Evolutionary conservation across 2,797 vertebrate genomes (phyloP), one percentile per base, ranked within the genome.

Genomic region (Aeoliscus strigatus): DNA sequence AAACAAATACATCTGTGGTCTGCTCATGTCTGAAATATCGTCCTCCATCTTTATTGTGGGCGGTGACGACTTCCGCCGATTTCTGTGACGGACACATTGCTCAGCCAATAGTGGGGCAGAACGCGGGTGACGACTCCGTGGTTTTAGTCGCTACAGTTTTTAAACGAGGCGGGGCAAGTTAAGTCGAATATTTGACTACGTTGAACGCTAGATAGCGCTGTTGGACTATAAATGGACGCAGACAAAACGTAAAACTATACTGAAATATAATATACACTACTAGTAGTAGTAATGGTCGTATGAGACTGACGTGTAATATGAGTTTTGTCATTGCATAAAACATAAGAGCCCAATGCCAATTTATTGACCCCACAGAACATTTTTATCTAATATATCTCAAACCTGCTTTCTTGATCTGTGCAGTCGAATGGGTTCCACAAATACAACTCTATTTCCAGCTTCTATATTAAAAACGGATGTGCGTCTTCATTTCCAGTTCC

Each of bases 1-100:
- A 53, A 90, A 90, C 61, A 90, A 80, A 49, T 81, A 89, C 85
- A 90, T 87, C 38, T 89, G 86, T 26, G 88, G 87, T 87, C 85
- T 81, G 77, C 69, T 84, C 53, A 66, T 29, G 49, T 86, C 84
- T 62, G 83, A 78, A 31, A 79, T 63, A 39, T 82, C 80, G 66
- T 86, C 87, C 76, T 86, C 86, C 89, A 90, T 90, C 68, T 86
- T 86, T 79, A 60, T 34, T 59, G 73, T 59, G 66, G 56, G 56
- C 11, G 49, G 60, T 6, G 23, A 35, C 23, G n/a, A 14, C 46
- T 67, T 77, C 77, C 80, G 70, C 30, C 41, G 48, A 73, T 9
- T 9, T 25, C 11, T 23, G 36, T 71, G 60, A 80, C 17, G 4
- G 63, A 74, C 66, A 55, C 5, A 0, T n/a, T 0, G 0, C 2